A percentile compares a stretch with the other conserved stretches of the same genome.
Evolutionary conservation across 2,888 invertebrate genomes (phyloP).

Genomic region (Callyntrura sp.): DNA sequence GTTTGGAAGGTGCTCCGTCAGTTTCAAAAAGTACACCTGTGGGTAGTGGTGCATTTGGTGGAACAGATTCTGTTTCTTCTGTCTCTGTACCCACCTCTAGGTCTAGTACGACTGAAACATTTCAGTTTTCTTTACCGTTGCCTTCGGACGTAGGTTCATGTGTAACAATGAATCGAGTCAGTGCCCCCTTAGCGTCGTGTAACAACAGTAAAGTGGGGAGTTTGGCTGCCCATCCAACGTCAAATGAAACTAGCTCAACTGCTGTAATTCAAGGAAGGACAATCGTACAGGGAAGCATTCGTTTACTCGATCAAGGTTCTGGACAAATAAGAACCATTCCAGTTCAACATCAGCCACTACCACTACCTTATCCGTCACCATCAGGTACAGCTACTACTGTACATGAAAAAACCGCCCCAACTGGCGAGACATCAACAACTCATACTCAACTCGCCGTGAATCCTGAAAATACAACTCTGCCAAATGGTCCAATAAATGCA

Average conservation of each 20-base stretch:
- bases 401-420: conserved; percentile 6
- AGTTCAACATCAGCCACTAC: conserved; percentile 62
- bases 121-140: conserved; percentile 70
- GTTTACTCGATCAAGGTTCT: conserved; percentile 46
- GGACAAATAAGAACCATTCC: conserved; percentile 77
- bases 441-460: conserved; percentile 24
- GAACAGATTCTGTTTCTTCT: conserved; percentile 22
- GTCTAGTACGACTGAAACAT: background rate
- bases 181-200: background rate
- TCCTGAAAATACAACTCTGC: conserved; percentile 8
- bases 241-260: conserved; percentile 56
- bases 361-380: conserved; percentile 25
- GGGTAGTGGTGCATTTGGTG: conserved; percentile 33
- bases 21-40: conserved; percentile 27
- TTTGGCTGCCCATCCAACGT: conserved; percentile 24
- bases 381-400: background rate
- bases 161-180: conserved; percentile 58
- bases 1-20: conserved; percentile 79
- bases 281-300: conserved; percentile 67
- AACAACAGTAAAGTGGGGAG: conserved; percentile 36
- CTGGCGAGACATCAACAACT: conserved; percentile 32
- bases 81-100: background rate
- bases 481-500: conserved; percentile 64
- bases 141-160: conserved; percentile 40
- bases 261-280: conserved; percentile 74